Evolutionary conservation across 2,888 invertebrate species (phyloP), one percentile per base, ranked within the genome.

Genomic region (Tetanocera ferruginea): DNA sequence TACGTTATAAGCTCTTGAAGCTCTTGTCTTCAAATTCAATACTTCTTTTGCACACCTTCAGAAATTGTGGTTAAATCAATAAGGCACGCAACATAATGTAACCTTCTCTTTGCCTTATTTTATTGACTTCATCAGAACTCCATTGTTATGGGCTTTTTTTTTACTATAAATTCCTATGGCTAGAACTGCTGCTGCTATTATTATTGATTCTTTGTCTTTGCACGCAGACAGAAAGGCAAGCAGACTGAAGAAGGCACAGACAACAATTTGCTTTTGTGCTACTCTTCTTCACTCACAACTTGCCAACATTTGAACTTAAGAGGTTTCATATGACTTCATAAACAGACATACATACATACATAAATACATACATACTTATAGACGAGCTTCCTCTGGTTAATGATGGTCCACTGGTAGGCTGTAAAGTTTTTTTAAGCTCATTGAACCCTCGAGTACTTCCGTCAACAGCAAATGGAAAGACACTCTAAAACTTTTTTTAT

Each of bases 371-470:
- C n/a, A n/a, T n/a, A n/a, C n/a, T n/a, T n/a, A n/a, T n/a, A 77
- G 77, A 55, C 77, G 23, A 34, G 55, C 25, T 62, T 60, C 60
- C 60, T 62, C 57, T 69, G 6, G 43, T 70, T 34, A 51, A 62
- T 71, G 51, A 31, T 28, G 25, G 57, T 60, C 60, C 14, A n/a
- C 60, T 23, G 60, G 6, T 60, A 4, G 34, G 37, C 31, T 34
- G 55, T 28, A 31, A 17, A 23, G 71, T 55, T 55, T 34, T 17
- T 34, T 19, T 57, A 19, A 23, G 57, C 34, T 34, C 55, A 34
- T 55, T 57, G 34, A 75, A 78, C 79, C 76, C 28, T 72, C 78
- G 79, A 80, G 76, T 78, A 83, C 82, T 83, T 83, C 83, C 83
- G 83, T 80, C 81, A 83, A 83, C 83, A 81, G 76, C 51, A 66